Base-by-base conservation (phyloP, 2,888 invertebrate species). In the Lasioglossum zephyrum region DNA sequence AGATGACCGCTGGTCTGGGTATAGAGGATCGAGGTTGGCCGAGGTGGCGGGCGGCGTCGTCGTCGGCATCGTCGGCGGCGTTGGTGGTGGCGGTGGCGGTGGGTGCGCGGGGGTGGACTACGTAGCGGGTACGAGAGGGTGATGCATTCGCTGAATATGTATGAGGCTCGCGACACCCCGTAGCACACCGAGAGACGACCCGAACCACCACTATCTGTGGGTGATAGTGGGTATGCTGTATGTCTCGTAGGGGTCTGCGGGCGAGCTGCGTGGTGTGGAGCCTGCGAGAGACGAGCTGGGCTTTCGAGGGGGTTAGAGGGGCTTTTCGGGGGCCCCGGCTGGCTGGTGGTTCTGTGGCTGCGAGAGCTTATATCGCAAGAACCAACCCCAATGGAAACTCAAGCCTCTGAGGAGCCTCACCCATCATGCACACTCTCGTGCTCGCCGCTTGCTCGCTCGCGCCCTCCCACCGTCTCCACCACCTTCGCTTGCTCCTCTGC, bases 131-230 rank as follows among this genome's bases (percentile, higher is more conserved):
- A 84, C 53, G 53, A 53, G 92, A 92, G 95, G 95, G 95, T 96
- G 96, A 96, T 96, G 96, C 96, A 96, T 96, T 95, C 95, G 94
- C 95, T 96, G 96, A 96, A 96, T 96, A 96, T 96, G 96, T 96
- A 96, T 96, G 96, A 96, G 96, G 94, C 95, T 94, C 93, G 94
- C 94, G 95, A 95, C 95, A 94, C 94, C 94, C 94, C 94, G 93
- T 92, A 93, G 93, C 92, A 92, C 92, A 91, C 90, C 90, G 93
- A 92, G 92, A 93, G 92, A 88, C 90, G 88, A 92, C 84, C 88
- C 91, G 88, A 92, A 92, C 93, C 93, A 94, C 93, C 93, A 92
- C 95, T 95, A 95, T 95, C 94, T 94, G 95, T 91, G 95, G 94
- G 93, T 93, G 95, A 95, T 95, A 95, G 94, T 93, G 93, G 94